A percentile compares a stretch with the other conserved stretches of the same genome.
These are phyloP conservation scores for Hyperoodon ampullatus DNA, from an alignment of 2,113 vertebrate species.

Conservation along the genomic window DNA sequence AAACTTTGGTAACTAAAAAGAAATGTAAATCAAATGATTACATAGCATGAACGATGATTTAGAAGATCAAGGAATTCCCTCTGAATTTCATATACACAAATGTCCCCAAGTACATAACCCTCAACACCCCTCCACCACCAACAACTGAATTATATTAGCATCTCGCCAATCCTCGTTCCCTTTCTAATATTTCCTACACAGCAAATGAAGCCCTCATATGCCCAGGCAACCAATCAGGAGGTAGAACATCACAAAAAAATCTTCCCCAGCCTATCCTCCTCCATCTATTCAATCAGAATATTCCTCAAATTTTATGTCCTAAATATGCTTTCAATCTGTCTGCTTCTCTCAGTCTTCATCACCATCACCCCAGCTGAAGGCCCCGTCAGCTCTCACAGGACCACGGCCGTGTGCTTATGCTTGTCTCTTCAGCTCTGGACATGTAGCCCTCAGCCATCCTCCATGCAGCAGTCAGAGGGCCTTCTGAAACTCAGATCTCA, in stretches of 20 bases:
- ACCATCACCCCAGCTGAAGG: neutral
- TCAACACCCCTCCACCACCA: fast-evolving
- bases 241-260: neutral
- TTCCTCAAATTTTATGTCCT: neutral
- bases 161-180: neutral
- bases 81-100: neutral
- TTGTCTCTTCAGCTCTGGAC: neutral
- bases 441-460: no score
- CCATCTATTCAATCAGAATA: neutral
- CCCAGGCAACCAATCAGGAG: neutral
- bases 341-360: neutral
- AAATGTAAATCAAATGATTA: neutral
- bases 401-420: fast-evolving
- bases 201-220: neutral
- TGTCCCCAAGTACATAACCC: neutral
- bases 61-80: neutral
- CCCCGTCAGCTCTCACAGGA: neutral
- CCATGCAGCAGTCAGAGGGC: neutral
- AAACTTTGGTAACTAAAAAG: neutral
- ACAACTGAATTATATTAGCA: neutral
- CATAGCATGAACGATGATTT: neutral
- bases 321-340: neutral
- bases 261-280: neutral
- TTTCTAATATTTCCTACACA: neutral
- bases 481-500: neutral